phyloP scores from a whole-genome alignment of 2,113 vertebrate genomes.

The Pandion haliaetus region DNA sequence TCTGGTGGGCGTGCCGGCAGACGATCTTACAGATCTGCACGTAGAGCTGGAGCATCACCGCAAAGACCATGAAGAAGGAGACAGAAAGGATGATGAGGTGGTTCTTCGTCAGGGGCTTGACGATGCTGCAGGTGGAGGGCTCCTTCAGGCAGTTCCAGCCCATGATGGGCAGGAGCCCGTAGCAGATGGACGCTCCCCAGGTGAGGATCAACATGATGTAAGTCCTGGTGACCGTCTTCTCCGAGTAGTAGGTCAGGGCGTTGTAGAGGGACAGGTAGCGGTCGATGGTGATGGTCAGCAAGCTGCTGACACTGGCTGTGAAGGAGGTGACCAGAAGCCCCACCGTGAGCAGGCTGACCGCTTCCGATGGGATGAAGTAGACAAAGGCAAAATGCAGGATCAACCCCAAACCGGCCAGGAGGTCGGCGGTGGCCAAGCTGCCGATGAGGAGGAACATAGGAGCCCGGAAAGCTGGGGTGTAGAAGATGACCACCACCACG shows the following conservation, averaged over 20 bases:
- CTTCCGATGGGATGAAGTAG: conserved; percentile 78
- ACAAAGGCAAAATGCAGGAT: conserved; percentile 87
- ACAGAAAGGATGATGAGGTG: conserved; percentile 86
- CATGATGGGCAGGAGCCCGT: conserved; percentile 85
- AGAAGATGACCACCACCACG: conserved; percentile 87
- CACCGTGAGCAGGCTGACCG: conserved; percentile 81
- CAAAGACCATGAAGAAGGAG: conserved; percentile 84
- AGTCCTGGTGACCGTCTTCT: conserved; percentile 83
- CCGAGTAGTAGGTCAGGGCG: conserved; percentile 90
- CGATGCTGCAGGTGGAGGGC: conserved; percentile 77
- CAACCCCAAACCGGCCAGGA: conserved; percentile 87
- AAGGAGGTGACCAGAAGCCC: conserved; percentile 88
- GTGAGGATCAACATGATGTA: conserved; percentile 83
- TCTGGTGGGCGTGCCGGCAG: conserved; percentile 90
- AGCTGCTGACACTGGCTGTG: conserved; percentile 87
- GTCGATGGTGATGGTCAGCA: conserved; percentile 91
- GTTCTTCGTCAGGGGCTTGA: conserved; percentile 83
- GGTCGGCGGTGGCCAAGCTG: conserved; percentile 88
- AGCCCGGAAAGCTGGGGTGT: conserved; percentile 82
- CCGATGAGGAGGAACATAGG: conserved; percentile 91
- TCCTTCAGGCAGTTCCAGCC: conserved; percentile 92
- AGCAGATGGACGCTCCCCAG: conserved; percentile 81
- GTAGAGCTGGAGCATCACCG: conserved; percentile 87
- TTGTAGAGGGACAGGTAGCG: conserved; percentile 91
- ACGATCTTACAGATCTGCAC: conserved; percentile 88